Evolutionary conservation across 1,140 invertebrate species (phyloP), one percentile per base, ranked within the genome.

Genomic region (Anastrepha ludens): DNA sequence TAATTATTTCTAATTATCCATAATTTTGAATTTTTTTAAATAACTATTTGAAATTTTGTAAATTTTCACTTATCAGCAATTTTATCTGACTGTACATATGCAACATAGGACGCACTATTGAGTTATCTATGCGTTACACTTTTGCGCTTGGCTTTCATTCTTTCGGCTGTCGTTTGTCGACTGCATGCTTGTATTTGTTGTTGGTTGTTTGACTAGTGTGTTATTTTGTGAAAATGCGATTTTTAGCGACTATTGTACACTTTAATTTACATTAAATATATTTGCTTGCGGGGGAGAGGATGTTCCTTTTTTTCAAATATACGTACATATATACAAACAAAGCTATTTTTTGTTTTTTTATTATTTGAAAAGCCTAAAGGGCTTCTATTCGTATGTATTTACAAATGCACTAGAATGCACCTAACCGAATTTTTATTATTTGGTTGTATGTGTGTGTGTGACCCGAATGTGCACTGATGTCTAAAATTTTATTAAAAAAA

Each of bases 401-500:
- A 67, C 64, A 67, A 29, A 67, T 4, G 17, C 39, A 39, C 29
- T 39, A 74, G 70, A 47, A 74, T 74, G 44, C 70, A 9, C 15
- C 47, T 47, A 74, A 74, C 44, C 44, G 70, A 39, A 74, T 74
- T 74, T 74, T 13, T 17, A 74, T 7, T 81, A 81, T 81, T 81
- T 81, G 74, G 74, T 81, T 81, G 47, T 81, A 47, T 81, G 74
- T 55, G 50, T 55, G 50, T 81, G 47, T 81, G 74, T 81, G 74
- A 81, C 74, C 74, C 74, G 74, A 81, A 55, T 81, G 74, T 81
- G 74, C 74, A 81, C 55, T 81, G 47, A 81, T 81, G 74, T 20
- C 11, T 50, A 81, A 44, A 81, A 58, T 81, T 20, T 81, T 17
- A 81, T 81, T 55, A 50, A 7, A 55, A 47, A 81, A 81, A 55